Evolutionary conservation across 2,888 invertebrate genomes (phyloP).

Genomic region (Nymphalis c-album): DNA sequence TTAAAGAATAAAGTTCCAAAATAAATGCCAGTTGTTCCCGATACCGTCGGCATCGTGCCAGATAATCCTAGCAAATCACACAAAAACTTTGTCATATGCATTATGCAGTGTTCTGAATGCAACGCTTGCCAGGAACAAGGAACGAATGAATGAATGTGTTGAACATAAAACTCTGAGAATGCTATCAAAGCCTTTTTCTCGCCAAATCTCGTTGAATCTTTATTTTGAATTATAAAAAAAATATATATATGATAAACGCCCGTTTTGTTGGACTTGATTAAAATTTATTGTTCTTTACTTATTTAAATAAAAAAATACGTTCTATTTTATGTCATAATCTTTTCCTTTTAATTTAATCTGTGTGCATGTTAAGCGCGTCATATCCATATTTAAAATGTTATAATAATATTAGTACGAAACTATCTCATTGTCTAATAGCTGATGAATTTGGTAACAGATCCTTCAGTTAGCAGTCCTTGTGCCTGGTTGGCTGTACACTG

Average conservation of each 20-base stretch:
- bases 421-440: too few relatives aligned
- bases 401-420: too few relatives aligned
- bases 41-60: constrained; percentile 27
- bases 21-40: constrained; percentile 20
- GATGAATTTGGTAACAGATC: too few relatives aligned
- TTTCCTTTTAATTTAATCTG: neutral
- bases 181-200: constrained; percentile 11
- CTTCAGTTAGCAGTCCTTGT: too few relatives aligned
- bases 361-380: too few relatives aligned
- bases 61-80: constrained; percentile 27
- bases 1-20: constrained; percentile 11
- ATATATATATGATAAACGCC: neutral
- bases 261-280: neutral
- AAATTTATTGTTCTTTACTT: too few relatives aligned
- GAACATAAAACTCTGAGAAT: constrained; percentile 16
- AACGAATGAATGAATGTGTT: constrained; percentile 15
- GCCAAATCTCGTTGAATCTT: constrained; percentile 1
- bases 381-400: too few relatives aligned
- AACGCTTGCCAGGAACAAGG: constrained; percentile 24
- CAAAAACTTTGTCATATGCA: constrained; percentile 22
- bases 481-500: too few relatives aligned
- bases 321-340: neutral
- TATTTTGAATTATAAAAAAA: constrained; percentile 1
- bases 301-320: too few relatives aligned
- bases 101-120: constrained; percentile 27